These are phyloP conservation scores for Andrena bucephala DNA, from an alignment of 2,888 invertebrate genomes.

Conservation along the genomic window DNA sequence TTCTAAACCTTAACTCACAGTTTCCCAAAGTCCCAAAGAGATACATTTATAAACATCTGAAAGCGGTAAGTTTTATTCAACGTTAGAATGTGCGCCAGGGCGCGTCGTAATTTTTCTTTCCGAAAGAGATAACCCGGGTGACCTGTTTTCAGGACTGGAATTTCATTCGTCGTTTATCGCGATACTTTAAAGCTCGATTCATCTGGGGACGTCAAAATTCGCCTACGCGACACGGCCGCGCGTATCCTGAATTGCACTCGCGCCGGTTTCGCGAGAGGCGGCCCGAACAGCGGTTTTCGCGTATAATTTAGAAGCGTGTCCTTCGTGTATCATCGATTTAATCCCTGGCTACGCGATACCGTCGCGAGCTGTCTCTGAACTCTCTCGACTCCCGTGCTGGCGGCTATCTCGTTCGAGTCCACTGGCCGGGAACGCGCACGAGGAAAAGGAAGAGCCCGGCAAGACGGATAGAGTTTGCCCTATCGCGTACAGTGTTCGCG, in stretches of 20 bases:
- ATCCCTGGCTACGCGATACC: constrained; percentile 47
- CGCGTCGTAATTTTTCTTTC: constrained; percentile 16
- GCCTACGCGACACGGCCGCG: constrained; percentile 43
- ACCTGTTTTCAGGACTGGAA: constrained; percentile 28
- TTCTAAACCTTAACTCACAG: no score
- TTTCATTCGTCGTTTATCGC: constrained; percentile 42
- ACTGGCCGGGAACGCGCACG: constrained; percentile 33
- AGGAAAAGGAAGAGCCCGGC: constrained; percentile 61
- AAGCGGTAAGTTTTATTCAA: constrained; percentile 1
- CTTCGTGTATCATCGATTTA: constrained; percentile 59
- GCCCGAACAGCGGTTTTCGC: constrained; percentile 46
- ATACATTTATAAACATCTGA: background rate
- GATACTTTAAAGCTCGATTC: constrained; percentile 49
- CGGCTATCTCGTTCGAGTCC: constrained; percentile 55
- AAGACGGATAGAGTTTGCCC: constrained; percentile 74
- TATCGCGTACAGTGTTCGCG: constrained; percentile 65
- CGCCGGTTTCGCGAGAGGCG: constrained; percentile 8
- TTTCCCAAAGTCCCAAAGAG: background rate
- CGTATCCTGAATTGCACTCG: constrained; percentile 24
- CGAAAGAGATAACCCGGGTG: constrained; percentile 21
- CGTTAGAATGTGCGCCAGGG: constrained; percentile 12
- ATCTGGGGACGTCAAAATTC: constrained; percentile 58
- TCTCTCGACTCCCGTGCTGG: constrained; percentile 47
- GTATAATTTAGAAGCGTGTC: constrained; percentile 58
- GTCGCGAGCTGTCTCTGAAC: constrained; percentile 47